phyloP scores from a whole-genome alignment of 2,797 vertebrate species.

The Clarias pachynema region DNA sequence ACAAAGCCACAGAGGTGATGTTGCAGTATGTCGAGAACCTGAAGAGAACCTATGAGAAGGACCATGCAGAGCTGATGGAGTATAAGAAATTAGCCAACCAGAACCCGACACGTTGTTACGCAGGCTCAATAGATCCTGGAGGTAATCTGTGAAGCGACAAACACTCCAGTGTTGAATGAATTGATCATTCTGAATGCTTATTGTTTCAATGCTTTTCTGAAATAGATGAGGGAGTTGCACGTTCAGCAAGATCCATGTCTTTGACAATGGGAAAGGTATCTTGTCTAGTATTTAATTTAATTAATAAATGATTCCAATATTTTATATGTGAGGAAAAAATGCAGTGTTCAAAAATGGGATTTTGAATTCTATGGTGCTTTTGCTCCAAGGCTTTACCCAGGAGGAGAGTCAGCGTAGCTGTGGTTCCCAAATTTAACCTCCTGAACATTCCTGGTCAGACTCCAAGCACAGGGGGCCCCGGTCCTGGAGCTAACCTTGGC shows the following conservation, averaged over 20 bases:
- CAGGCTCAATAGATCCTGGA: slow-evolving; percentile 81
- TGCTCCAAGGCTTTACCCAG: slow-evolving; percentile 87
- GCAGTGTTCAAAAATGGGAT: too few relatives aligned
- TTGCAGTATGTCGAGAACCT: slow-evolving; percentile 98
- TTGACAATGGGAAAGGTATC: slow-evolving; percentile 94
- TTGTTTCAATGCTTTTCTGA: slow-evolving; percentile 40
- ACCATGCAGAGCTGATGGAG: slow-evolving; percentile 95
- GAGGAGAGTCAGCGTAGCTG: slow-evolving; percentile 95
- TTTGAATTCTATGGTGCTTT: background rate
- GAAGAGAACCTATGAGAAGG: slow-evolving; percentile 97
- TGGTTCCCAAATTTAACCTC: slow-evolving; percentile 97
- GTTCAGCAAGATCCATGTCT: slow-evolving; percentile 91
- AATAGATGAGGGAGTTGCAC: slow-evolving; percentile 92
- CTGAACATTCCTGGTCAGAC: slow-evolving; percentile 89
- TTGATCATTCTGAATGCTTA: background rate
- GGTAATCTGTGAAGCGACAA: slow-evolving; percentile 61
- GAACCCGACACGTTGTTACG: slow-evolving; percentile 92
- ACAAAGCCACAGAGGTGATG: slow-evolving; percentile 97
- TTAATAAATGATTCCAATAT: background rate
- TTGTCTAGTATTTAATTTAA: background rate
- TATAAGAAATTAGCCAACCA: slow-evolving; percentile 98
- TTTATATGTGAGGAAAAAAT: background rate
- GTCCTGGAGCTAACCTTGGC: slow-evolving; percentile 58
- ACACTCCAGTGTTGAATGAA: background rate
- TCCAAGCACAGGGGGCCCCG: slow-evolving; percentile 67